These are phyloP conservation scores for Tautogolabrus adspersus DNA, from an alignment of 2,113 vertebrate species.

Conservation along the genomic window DNA sequence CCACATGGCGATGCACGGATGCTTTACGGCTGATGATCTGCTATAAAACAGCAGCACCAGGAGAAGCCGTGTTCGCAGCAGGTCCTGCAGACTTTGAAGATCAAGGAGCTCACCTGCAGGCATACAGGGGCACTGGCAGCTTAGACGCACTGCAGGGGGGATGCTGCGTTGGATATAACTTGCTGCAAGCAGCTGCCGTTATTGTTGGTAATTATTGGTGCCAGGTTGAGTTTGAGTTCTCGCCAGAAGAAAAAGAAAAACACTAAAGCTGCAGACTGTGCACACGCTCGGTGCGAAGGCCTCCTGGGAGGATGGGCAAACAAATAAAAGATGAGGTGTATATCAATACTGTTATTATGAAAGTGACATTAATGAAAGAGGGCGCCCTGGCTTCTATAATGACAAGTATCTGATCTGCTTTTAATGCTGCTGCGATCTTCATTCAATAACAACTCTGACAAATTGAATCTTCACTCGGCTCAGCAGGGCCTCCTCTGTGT, in stretches of 20 bases:
- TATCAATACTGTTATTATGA: not conserved
- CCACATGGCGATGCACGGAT: too few species aligned
- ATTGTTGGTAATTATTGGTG: not conserved
- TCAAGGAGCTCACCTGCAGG: conserved; percentile 1
- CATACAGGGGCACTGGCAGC: not conserved
- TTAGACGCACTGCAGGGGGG: not conserved
- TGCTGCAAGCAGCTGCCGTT: not conserved
- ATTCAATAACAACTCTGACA: conserved; percentile 25
- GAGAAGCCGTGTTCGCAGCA: not conserved
- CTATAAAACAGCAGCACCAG: too few species aligned
- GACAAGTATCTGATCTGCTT: not conserved
- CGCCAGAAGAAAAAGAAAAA: not conserved
- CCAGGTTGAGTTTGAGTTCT: not conserved
- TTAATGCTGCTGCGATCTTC: conserved; percentile 18
- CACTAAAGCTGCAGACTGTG: too few species aligned
- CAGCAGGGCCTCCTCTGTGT: conserved; percentile 1
- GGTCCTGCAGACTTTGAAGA: not conserved
- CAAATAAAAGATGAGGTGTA: too few species aligned
- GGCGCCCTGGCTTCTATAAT: too few species aligned
- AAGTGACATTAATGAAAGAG: not conserved
- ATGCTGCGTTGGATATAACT: not conserved
- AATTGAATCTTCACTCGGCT: conserved; percentile 24
- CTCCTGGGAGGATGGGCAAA: not conserved
- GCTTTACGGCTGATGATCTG: too few species aligned
- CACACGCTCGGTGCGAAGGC: too few species aligned